A percentile compares a stretch with the other conserved stretches of the same genome.
phyloP scores from a whole-genome alignment of 1,140 invertebrate species.

The Rhopalosiphum padi region DNA sequence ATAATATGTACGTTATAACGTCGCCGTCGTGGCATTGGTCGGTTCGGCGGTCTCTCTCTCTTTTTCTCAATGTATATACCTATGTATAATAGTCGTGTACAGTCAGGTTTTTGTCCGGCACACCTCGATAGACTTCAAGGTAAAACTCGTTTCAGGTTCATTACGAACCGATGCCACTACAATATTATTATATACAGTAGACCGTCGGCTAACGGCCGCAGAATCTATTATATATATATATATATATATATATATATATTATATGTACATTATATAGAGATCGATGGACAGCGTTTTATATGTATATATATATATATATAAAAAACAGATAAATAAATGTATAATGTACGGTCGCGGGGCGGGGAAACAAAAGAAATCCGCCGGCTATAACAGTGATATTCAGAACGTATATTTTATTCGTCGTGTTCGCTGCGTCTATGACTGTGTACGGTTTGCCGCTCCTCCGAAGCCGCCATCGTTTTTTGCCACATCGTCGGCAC shows the following conservation, averaged over 20 bases:
- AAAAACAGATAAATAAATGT: neutral
- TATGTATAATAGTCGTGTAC: neutral
- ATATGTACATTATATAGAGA: neutral
- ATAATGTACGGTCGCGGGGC: neutral
- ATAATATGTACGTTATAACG: neutral
- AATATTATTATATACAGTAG: neutral
- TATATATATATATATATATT: neutral
- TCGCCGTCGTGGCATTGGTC: conserved; percentile 31
- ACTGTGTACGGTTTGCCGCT: neutral
- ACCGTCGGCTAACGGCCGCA: conserved; percentile 39
- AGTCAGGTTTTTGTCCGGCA: conserved; percentile 40
- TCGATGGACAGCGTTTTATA: neutral
- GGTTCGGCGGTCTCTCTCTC: neutral
- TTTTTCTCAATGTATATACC: neutral
- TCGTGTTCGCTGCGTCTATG: neutral
- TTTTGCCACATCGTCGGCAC: neutral
- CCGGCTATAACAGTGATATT: conserved; percentile 53
- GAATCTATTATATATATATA: neutral
- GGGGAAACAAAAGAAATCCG: conserved; percentile 54
- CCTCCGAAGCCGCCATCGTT: neutral
- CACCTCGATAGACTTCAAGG: conserved; percentile 55
- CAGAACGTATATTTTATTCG: neutral
- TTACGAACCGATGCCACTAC: conserved; percentile 43
- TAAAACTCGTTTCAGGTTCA: conserved; percentile 57
- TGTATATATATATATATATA: neutral